A percentile compares a stretch with the other conserved stretches of the same genome.
These are phyloP conservation scores for Euschistus heros DNA, from an alignment of 1,140 invertebrate species.

Conservation along the genomic window DNA sequence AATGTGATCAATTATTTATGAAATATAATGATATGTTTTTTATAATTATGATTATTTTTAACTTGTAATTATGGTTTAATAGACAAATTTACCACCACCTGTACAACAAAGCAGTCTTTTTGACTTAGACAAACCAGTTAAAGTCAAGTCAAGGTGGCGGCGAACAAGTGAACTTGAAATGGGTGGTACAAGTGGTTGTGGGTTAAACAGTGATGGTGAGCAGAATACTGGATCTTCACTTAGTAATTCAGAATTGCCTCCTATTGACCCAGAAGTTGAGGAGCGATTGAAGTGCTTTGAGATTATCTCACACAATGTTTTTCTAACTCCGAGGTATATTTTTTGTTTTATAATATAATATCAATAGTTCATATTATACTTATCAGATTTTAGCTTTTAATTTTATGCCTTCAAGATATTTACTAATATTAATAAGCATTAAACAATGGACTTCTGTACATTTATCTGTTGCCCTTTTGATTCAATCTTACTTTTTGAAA, in stretches of 20 bases:
- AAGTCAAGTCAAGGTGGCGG: conserved; percentile 77
- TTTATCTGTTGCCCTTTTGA: too few species aligned
- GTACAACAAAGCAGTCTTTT: conserved; percentile 6
- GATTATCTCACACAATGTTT: conserved; percentile 72
- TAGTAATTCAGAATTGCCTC: background rate
- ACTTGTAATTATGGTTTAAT: background rate
- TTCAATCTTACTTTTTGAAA: too few species aligned
- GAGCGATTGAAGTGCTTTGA: conserved; percentile 67
- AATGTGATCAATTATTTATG: too few species aligned
- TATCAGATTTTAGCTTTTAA: too few species aligned
- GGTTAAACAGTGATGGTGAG: background rate
- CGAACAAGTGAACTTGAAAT: conserved; percentile 72
- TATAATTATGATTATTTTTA: too few species aligned
- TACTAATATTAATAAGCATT: too few species aligned
- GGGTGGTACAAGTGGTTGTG: conserved; percentile 36
- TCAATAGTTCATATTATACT: too few species aligned
- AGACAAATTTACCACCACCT: background rate
- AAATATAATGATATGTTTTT: too few species aligned
- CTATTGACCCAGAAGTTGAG: conserved; percentile 25
- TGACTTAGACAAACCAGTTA: conserved; percentile 56
- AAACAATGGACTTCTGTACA: too few species aligned
- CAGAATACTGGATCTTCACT: background rate
- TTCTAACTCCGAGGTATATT: conserved; percentile 57
- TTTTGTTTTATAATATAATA: background rate
- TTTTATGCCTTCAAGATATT: too few species aligned